A percentile compares a stretch with the other conserved stretches of the same genome.
Evolutionary conservation across 2,797 vertebrate genomes (phyloP).

Genomic region (Sebastolobus alascanus): DNA sequence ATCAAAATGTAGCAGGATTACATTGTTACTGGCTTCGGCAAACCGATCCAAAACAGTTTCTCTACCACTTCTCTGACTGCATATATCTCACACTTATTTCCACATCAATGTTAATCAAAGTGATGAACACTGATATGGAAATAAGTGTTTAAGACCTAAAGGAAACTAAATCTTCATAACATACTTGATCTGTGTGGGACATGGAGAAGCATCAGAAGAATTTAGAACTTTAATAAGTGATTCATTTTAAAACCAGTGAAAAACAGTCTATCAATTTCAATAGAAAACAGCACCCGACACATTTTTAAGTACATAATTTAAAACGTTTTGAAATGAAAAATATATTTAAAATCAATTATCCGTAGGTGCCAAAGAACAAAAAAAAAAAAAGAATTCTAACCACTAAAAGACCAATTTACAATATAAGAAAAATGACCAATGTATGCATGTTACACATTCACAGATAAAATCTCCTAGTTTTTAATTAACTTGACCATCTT

Average conservation of each 20-base stretch:
- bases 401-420: not conserved
- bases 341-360: not conserved
- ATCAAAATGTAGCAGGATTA: not conserved
- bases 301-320: constrained; percentile 2
- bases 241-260: not conserved
- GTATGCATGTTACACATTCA: not conserved
- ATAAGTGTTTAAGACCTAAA: not conserved
- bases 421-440: not conserved
- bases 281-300: not conserved
- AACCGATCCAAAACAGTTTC: not conserved
- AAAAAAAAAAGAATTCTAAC: not conserved
- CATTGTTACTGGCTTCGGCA: too few relatives aligned
- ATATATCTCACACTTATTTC: not conserved
- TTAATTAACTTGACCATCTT: too few relatives aligned
- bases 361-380: not conserved
- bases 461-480: not conserved
- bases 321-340: not conserved
- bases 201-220: not conserved
- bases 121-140: not conserved
- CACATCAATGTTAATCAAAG: not conserved
- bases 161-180: not conserved
- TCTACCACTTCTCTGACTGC: not conserved
- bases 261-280: not conserved
- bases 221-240: not conserved
- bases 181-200: not conserved